These are phyloP conservation scores for Lepus americanus DNA, from an alignment of 2,113 vertebrate species.

Conservation along the genomic window DNA sequence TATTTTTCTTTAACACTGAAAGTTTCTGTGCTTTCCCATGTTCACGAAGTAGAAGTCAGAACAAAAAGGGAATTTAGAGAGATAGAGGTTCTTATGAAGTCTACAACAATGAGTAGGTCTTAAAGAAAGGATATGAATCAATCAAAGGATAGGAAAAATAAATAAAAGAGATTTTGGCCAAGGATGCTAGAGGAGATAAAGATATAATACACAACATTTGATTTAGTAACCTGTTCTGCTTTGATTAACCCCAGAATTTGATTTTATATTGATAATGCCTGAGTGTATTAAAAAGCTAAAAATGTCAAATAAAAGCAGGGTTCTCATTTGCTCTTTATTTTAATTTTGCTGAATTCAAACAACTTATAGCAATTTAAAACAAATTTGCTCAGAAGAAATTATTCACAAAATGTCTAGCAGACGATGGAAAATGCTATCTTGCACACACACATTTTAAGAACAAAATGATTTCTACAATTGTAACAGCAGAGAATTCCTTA, in stretches of 20 bases:
- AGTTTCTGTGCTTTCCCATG: conserved; percentile 24
- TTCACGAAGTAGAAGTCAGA: conserved; percentile 50
- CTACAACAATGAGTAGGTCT: conserved; percentile 31
- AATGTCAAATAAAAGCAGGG: neutral
- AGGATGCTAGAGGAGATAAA: conserved; percentile 7
- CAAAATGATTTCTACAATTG: conserved; percentile 46
- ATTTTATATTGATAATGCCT: conserved; percentile 39
- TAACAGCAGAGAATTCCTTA: conserved; percentile 18
- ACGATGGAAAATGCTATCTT: conserved; percentile 43
- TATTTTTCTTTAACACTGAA: neutral
- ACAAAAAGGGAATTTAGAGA: conserved; percentile 29
- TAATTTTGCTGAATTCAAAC: conserved; percentile 21
- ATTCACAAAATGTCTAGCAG: neutral
- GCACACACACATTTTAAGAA: conserved; percentile 24
- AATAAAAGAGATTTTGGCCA: conserved; percentile 29
- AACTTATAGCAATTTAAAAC: conserved; percentile 45
- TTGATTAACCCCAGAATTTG: conserved; percentile 9
- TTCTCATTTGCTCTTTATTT: conserved; percentile 12
- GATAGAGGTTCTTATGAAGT: conserved; percentile 11
- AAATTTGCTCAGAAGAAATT: conserved; percentile 37
- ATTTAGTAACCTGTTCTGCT: conserved; percentile 40
- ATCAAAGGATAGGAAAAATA: conserved; percentile 19
- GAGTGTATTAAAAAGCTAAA: conserved; percentile 29
- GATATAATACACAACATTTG: conserved; percentile 29
- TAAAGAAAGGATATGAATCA: conserved; percentile 48